These are phyloP conservation scores for Diabrotica virgifera DNA, from an alignment of 1,140 invertebrate genomes.

Conservation along the genomic window DNA sequence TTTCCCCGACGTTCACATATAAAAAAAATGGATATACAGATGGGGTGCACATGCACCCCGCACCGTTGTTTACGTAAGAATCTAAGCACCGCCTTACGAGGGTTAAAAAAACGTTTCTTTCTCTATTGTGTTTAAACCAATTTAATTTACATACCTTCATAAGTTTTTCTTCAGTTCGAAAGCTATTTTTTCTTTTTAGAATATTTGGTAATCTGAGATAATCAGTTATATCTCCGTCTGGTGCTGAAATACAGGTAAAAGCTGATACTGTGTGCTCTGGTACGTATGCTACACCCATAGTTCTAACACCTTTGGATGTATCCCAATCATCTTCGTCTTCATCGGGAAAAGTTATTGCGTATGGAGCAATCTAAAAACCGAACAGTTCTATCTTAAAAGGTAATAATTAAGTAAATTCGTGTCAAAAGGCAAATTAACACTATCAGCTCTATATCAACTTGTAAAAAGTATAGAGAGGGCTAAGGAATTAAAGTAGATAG, in stretches of 20 bases:
- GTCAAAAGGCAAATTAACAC: no score
- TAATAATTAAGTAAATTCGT: conserved; percentile 7
- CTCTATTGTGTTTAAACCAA: no score
- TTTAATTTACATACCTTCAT: conserved; percentile 52
- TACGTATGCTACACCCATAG: conserved; percentile 86
- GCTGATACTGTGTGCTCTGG: conserved; percentile 83
- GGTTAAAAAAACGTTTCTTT: no score
- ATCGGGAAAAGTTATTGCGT: conserved; percentile 70
- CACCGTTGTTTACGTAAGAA: no score
- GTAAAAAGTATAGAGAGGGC: no score
- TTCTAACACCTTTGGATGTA: conserved; percentile 74
- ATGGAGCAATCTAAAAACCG: conserved; percentile 68
- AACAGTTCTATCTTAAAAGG: background rate
- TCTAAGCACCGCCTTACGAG: no score
- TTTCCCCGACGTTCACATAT: no score
- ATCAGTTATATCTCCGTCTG: conserved; percentile 90
- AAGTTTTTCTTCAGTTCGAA: conserved; percentile 66
- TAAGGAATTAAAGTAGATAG: no score
- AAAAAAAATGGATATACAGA: no score
- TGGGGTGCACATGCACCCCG: no score
- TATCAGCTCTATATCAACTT: no score
- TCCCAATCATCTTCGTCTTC: conserved; percentile 94
- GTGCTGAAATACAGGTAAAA: conserved; percentile 82
- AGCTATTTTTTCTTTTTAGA: conserved; percentile 76
- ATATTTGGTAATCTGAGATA: conserved; percentile 84